Base-by-base conservation (phyloP, 2,888 invertebrate genomes). In the Gerris lacustris region DNA sequence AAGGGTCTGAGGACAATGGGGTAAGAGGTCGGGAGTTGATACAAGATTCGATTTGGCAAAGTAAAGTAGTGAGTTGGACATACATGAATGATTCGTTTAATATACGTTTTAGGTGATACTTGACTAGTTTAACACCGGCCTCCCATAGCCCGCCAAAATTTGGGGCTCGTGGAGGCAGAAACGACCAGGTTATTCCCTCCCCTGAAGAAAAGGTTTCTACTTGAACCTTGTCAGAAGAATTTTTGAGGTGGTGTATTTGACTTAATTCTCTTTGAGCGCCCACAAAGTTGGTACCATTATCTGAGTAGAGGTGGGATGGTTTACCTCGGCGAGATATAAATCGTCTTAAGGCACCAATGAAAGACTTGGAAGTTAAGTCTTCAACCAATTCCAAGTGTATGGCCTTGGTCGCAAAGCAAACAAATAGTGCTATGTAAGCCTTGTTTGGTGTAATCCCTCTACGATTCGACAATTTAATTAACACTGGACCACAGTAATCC, bases 131-230 rank as follows among this genome's bases (percentile, higher is more conserved):
- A n/a, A n/a, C n/a, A n/a, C n/a, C n/a, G n/a, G n/a, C n/a, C n/a
- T n/a, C n/a, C n/a, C n/a, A n/a, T n/a, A n/a, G n/a, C n/a, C n/a
- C n/a, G n/a, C n/a, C n/a, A n/a, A n/a, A n/a, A n/a, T n/a, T n/a
- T n/a, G n/a, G n/a, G 2, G 71, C 67, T 17, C 66, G 55, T 18
- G 64, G 71, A 4, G 71, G 71, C 18, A 71, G 67, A 18, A 71
- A 71, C 45, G 63, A 44, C 71, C 71, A 68, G 6, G 5, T 5
- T 44, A 71, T 71, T 45, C 6, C 68, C 6, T 11, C 55, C 18
- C 11, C 43, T 18, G 67, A 18, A 15, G 6, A 67, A 67, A 71
- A 69, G 67, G 5, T 18, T 11, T 4, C 63, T 68, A 17, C 64
- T 64, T 2, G 64, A 67, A 7, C 68, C 71, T n/a, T 9, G 68